These are phyloP conservation scores for Lepus timidus DNA, from an alignment of 2,113 vertebrate species.

Conservation along the genomic window DNA sequence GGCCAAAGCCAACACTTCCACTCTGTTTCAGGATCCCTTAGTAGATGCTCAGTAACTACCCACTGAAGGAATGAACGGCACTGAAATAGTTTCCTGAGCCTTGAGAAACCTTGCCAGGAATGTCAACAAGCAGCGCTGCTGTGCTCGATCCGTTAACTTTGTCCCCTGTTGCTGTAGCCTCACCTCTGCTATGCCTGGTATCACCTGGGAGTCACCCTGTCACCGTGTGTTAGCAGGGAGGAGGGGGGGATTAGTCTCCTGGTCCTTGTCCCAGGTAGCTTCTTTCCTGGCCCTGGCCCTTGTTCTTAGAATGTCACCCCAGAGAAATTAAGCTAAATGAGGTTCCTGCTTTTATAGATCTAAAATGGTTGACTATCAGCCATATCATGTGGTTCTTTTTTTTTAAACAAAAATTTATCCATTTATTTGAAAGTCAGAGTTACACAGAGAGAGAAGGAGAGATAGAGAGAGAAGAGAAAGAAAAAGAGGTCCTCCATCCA, in stretches of 20 bases:
- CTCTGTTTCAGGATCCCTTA: neutral
- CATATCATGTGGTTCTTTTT: neutral
- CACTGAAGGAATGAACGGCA: neutral
- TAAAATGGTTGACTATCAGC: neutral
- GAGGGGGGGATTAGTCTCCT: neutral
- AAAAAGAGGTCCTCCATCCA: no score
- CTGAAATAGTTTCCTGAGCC: conserved; percentile 14
- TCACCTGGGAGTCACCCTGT: neutral
- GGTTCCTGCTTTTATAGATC: conserved; percentile 21
- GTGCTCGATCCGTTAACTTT: neutral
- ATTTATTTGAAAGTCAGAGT: no score
- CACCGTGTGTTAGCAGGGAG: neutral
- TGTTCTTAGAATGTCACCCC: neutral
- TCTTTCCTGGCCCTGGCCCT: conserved; percentile 20
- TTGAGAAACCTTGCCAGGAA: neutral
- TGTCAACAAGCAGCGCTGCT: neutral
- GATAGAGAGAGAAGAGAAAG: no score
- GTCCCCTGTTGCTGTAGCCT: neutral
- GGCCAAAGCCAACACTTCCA: neutral
- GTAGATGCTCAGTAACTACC: conserved; percentile 5
- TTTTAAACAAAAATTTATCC: no score
- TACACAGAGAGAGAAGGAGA: no score
- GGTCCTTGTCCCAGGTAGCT: neutral
- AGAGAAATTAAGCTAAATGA: conserved; percentile 54
- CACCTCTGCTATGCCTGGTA: neutral